Base-by-base conservation (phyloP, 2,888 invertebrate genomes). In the Trachelus iudaicus region DNA sequence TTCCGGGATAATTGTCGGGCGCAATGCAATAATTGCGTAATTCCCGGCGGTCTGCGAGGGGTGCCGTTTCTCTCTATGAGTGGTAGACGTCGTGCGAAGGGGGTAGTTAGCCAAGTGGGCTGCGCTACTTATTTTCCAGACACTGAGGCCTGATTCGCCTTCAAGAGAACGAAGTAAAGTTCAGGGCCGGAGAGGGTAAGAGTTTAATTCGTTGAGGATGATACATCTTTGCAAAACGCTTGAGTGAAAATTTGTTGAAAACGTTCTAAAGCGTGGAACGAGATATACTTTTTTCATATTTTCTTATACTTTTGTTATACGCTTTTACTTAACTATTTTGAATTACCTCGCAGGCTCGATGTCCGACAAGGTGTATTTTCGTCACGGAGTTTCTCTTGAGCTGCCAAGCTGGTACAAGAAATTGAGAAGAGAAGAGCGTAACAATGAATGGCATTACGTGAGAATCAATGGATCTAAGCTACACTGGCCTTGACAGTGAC, bases 1-100 rank as follows among this genome's bases (percentile, higher is more conserved):
- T 83, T 83, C 80, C 85, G 84, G 87, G 86, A 87, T 88, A 88
- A 90, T 90, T 89, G 88, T 88, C 87, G 84, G 81, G 83, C 84
- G 86, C 86, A 86, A 87, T 86, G 89, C 87, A 89, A 90, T 91
- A 90, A 91, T 91, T 90, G 89, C 90, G 86, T 89, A 88, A 90
- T 90, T 90, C 88, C 85, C 85, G 85, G 30, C 12, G 71, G 6
- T 31, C 31, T 34, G 23, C 34, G 35, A 34, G 23, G 74, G 74
- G 12, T 34, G 37, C 31, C 74, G 74, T 73, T 34, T 56, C 40
- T 56, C 40, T 56, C 40, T 56, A 35, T n/a, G 37, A 73, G 74
- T 73, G 74, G 74, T 34, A 34, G 74, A 73, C 74, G 34, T 30
- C 74, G 74, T 23, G 37, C 34, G 74, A 35, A 73, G 74, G 74